phyloP scores from a whole-genome alignment of 2,113 vertebrate species.

The Ptilonorhynchus violaceus region DNA sequence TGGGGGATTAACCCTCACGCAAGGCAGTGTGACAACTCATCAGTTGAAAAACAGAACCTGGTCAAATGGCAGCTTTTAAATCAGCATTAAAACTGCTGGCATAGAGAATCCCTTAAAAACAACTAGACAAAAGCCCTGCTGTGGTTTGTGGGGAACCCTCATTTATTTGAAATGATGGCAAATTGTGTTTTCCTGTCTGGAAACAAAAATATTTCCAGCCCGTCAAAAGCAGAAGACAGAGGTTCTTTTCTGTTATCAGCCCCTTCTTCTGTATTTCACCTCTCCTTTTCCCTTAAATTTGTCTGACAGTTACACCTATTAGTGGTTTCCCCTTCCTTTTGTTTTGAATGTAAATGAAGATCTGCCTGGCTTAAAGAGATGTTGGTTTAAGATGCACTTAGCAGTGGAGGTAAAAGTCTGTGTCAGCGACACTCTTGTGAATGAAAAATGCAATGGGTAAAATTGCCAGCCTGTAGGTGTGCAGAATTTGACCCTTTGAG shows the following conservation, averaged over 20 bases:
- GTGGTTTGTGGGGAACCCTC: conserved; percentile 22
- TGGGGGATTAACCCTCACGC: conserved; percentile 51
- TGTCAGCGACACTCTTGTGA: background rate
- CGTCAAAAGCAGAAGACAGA: background rate
- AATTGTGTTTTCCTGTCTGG: background rate
- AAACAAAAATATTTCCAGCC: background rate
- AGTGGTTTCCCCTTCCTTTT: background rate
- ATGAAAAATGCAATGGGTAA: background rate
- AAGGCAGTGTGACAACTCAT: conserved; percentile 22
- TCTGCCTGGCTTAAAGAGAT: background rate
- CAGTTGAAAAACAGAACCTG: conserved; percentile 40
- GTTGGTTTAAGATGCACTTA: background rate
- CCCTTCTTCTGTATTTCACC: background rate
- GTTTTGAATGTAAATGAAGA: conserved; percentile 19
- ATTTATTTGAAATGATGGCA: conserved; percentile 12
- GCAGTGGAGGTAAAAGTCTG: background rate
- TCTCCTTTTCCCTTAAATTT: background rate
- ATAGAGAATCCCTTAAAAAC: conserved; percentile 13
- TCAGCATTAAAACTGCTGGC: background rate
- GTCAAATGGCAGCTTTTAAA: conserved; percentile 34
- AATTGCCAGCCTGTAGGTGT: background rate
- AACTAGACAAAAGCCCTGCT: background rate
- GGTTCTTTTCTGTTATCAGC: background rate
- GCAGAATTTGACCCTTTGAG: background rate
- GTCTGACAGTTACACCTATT: background rate